These are phyloP conservation scores for Rhinoderma darwinii DNA, from an alignment of 2,113 vertebrate genomes.

Conservation along the genomic window DNA sequence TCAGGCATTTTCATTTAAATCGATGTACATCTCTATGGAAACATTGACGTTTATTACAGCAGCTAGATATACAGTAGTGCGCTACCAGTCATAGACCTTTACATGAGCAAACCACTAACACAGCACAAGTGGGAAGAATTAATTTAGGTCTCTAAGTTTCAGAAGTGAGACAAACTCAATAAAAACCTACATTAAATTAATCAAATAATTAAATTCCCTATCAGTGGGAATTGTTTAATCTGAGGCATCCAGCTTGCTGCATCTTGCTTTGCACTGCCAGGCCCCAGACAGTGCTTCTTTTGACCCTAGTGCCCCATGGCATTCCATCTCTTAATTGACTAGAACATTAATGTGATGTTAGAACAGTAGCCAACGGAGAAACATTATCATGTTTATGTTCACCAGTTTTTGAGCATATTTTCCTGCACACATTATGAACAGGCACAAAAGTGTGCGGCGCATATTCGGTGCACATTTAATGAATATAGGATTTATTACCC, in stretches of 20 bases:
- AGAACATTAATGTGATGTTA: slow-evolving; percentile 32
- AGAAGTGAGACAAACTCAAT: neutral
- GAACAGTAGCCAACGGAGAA: slow-evolving; percentile 41
- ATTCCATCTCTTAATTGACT: slow-evolving; percentile 48
- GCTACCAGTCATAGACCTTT: neutral
- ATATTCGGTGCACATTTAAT: slow-evolving; percentile 48
- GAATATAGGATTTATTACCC: slow-evolving; percentile 58
- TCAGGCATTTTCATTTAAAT: neutral
- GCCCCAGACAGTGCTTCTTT: slow-evolving; percentile 24
- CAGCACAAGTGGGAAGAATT: neutral
- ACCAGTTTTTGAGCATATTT: slow-evolving; percentile 18
- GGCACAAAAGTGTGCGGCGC: slow-evolving; percentile 15
- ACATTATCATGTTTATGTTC: slow-evolving; percentile 57
- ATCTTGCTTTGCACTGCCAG: slow-evolving; percentile 10
- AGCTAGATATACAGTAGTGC: neutral
- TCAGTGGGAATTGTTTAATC: slow-evolving; percentile 43
- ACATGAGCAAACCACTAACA: slow-evolving; percentile 17
- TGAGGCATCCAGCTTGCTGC: slow-evolving; percentile 19
- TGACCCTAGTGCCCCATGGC: slow-evolving; percentile 34
- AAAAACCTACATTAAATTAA: slow-evolving; percentile 36
- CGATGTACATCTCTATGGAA: neutral
- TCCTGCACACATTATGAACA: slow-evolving; percentile 29
- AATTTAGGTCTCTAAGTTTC: slow-evolving; percentile 20
- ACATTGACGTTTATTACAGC: neutral
- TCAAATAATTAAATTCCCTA: slow-evolving; percentile 37